Base-by-base conservation (phyloP, 2,888 invertebrate species). In the Hemicrepidius hirtus region DNA sequence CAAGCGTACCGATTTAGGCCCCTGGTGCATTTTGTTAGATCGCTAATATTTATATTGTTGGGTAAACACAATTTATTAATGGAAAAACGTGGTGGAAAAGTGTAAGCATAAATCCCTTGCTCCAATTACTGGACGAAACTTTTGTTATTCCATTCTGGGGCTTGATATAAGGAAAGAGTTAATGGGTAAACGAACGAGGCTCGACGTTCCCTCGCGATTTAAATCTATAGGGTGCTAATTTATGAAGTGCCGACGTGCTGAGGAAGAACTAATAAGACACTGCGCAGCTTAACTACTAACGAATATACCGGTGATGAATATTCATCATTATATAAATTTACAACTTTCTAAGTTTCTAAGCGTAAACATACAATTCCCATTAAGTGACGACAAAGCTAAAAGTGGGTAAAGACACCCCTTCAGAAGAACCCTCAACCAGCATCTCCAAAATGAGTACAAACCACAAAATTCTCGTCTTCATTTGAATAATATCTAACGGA, bases 281-380 rank as follows among this genome's bases (percentile, higher is more conserved):
- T 44, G 57, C 32, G 40, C 57, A 64, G 44, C 59, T 64, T 46
- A 64, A 65, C 66, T 64, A 57, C 63, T 44, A 64, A 63, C 32
- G 67, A 63, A 71, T 59, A 41, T 62, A 67, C 67, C 37, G 28
- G 21, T 53, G n/a, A 71, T 71, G 71, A 71, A 71, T 71, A 71
- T 71, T 71, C 71, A 71, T 71, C 62, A 63, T 60, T 66, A 50
- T 66, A 50, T 46, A 67, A 71, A 71, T 71, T 71, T 62, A 67
- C 67, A 71, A 71, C 62, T 71, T 71, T 67, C 67, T 71, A 71
- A 71, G 71, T 71, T 71, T 55, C 46, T 55, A 16, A 62, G 66
- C 67, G 59, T 71, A 67, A 71, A 68, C 71, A 67, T 67, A 53
- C 66, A 71, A 71, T 67, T 71, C 67, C 53, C 71, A 71, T 71